Base-by-base conservation (phyloP, 1,140 invertebrate genomes). In the Parapsyche elsis region DNA sequence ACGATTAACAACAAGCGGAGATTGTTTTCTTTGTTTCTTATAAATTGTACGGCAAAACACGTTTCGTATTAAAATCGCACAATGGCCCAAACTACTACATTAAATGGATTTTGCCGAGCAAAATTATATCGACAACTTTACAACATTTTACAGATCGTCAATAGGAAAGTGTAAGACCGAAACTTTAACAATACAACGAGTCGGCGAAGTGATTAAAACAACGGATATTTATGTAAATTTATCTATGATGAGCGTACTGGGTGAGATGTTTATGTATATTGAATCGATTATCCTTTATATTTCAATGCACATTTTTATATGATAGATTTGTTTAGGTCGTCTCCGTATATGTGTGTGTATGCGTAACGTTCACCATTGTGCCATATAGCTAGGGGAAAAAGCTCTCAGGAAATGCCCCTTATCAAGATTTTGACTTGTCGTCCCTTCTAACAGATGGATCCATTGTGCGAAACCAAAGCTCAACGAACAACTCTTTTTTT, bases 1-100 rank as follows among this genome's bases (percentile, higher is more conserved):
- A 26, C 73, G 80, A 79, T 79, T 81, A 70, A 79, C 76, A 81
- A 76, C 80, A 77, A 81, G 74, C 53, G 71, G 14, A 75, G 71
- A 64, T 77, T 59, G 49, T 64, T 77, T 77, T 59, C 75, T 57
- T 44, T 46, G 57, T 77, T 19, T 75, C 24, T 19, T 67, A 67
- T 67, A 67, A 67, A 67, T 67, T 67, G 24, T 30, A 67, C 21
- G 64, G 64, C 24, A 67, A 61, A 67, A 67, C 23, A 67, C 24
- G 64, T 26, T 24, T 67, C 14, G 21, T 67, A 67, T 61, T 21
- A 61, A 9, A 61, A 61, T 61, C 57, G 9, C 57, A 61, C 30
- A 1, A 38, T 38, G 30, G 30, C 30, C 30, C 30, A 38, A 38
- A 38, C 1, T 38, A 38, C 7, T 38, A 38, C n/a, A n/a, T n/a